Evolutionary conservation across 2,113 vertebrate species (phyloP), one percentile per base, ranked within the genome.

Genomic region (Muntiacus muntjak): DNA sequence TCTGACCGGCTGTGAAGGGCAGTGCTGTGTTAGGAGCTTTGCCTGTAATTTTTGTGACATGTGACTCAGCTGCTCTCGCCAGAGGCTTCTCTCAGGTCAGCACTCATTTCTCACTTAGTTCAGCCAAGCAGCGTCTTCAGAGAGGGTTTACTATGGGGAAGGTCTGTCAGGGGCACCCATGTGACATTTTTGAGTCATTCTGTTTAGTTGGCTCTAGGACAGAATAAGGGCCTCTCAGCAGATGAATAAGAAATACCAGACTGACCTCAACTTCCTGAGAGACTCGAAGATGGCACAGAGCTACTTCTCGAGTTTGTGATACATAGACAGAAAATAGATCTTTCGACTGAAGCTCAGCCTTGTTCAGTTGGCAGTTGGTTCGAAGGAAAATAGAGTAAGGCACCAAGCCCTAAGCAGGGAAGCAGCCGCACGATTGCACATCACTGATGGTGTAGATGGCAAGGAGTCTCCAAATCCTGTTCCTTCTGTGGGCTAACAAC

Each of bases 41-140:
- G 92, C 50, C 81, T 92, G 91, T 97, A 30, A 95, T 97, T 93
- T 95, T 96, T 98, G 67, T 98, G 98, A 96, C 97, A 58, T 94
- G 12, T 96, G 91, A 83, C 4, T 19, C 82, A 89, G 67, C 83
- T 97, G 62, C 89, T 87, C 55, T 98, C 36, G 96, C 97, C 94
- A 91, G 93, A 93, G 89, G 95, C 94, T 85, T 58, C 90, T 93
- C 62, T 79, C 86, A 78, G 25, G 85, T 97, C 98, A 98, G 30
- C 82, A 97, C 67, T 57, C 82, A 97, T 97, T 95, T 95, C 93
- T 97, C 95, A 97, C 78, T 97, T 97, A 91, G 95, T 94, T 86
- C 96, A 96, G 93, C 95, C 89, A 89, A 96, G 89, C 12, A 1
- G 71, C 84, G 55, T 60, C 60, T 91, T 79, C 47, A 54, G 87